These are phyloP conservation scores for Bothrops jararaca DNA, from an alignment of 2,113 vertebrate genomes.

Conservation along the genomic window DNA sequence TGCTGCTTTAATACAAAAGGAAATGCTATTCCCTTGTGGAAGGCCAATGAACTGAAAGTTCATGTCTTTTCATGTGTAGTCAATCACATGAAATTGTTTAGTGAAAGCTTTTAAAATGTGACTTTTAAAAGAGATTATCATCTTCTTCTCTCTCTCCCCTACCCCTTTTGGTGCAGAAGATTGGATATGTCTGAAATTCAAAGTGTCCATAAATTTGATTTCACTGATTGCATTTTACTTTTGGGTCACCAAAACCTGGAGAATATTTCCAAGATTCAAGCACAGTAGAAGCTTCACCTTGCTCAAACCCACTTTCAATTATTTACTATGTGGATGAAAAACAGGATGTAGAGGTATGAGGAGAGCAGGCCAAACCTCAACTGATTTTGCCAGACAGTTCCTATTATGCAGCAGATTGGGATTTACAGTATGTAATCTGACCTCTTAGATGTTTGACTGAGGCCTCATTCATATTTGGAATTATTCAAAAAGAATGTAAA, in stretches of 20 bases:
- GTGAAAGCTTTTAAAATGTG: conserved; percentile 1
- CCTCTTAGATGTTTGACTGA: not conserved
- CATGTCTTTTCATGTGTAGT: not conserved
- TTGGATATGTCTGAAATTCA: not conserved
- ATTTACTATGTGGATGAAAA: not conserved
- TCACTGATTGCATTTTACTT: conserved; percentile 12
- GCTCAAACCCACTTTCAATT: conserved; percentile 5
- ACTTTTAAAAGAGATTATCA: not conserved
- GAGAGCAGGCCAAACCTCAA: not conserved
- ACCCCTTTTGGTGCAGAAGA: not conserved
- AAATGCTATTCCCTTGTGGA: not conserved
- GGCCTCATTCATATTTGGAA: not conserved
- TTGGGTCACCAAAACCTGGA: not conserved
- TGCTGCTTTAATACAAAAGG: not conserved
- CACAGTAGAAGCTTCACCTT: not conserved
- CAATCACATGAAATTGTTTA: not conserved
- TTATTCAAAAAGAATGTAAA: not conserved
- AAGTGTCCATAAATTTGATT: conserved; percentile 11
- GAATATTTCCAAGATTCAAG: conserved; percentile 18
- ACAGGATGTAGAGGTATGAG: not conserved
- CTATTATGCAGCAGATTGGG: not conserved
- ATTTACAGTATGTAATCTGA: not conserved
- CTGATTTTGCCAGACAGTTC: not conserved
- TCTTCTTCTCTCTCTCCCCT: too few species aligned
- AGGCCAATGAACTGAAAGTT: not conserved